These are phyloP conservation scores for Polylopha cassiicola DNA, from an alignment of 2,888 invertebrate species.

Conservation along the genomic window DNA sequence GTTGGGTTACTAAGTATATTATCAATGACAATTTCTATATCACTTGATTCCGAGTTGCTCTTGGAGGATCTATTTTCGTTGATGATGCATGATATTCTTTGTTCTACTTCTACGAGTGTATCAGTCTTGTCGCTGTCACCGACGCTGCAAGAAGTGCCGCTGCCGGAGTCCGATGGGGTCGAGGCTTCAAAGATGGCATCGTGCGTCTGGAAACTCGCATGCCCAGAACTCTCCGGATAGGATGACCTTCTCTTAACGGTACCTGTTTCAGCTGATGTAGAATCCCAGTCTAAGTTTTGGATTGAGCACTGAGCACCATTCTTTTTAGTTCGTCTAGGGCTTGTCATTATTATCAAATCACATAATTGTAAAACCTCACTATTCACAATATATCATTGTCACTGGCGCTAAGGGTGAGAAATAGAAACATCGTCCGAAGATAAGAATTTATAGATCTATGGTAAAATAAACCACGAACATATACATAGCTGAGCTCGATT, in stretches of 20 bases:
- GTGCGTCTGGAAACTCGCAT: constrained; percentile 36
- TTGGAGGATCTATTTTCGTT: constrained; percentile 69
- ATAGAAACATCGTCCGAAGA: constrained; percentile 25
- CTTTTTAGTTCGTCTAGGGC: constrained; percentile 70
- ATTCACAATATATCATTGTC: constrained; percentile 25
- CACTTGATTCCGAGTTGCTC: constrained; percentile 69
- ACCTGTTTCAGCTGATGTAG: constrained; percentile 82
- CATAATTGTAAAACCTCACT: constrained; percentile 46
- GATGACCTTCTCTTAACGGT: constrained; percentile 83
- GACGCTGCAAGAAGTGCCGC: constrained; percentile 59
- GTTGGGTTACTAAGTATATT: constrained; percentile 50
- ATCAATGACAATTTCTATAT: constrained; percentile 62
- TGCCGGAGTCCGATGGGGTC: constrained; percentile 66
- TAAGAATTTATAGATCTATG: constrained; percentile 5
- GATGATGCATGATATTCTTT: constrained; percentile 69
- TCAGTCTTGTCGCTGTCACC: constrained; percentile 57
- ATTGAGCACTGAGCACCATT: constrained; percentile 56
- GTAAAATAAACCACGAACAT: constrained; percentile 58
- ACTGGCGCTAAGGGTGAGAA: background rate
- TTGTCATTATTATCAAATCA: constrained; percentile 65
- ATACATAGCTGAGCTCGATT: constrained; percentile 46
- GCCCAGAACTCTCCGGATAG: constrained; percentile 57
- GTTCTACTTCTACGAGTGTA: constrained; percentile 63
- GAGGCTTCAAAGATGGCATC: constrained; percentile 58
- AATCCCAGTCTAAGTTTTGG: constrained; percentile 82